phyloP scores from a whole-genome alignment of 2,797 vertebrate genomes.

The Fundulus diaphanus region DNA sequence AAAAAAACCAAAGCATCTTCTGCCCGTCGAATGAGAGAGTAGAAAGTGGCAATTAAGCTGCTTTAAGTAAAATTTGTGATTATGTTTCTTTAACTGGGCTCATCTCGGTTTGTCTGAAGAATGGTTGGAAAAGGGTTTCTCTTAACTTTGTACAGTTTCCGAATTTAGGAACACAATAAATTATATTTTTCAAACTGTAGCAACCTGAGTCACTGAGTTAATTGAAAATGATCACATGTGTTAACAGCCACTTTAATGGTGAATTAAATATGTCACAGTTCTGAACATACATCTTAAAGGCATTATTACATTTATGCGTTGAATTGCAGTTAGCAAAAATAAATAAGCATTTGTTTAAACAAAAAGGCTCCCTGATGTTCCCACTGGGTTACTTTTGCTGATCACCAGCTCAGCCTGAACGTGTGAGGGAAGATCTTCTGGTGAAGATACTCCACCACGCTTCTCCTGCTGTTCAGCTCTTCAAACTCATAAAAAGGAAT shows the following conservation, averaged over 20 bases:
- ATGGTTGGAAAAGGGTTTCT: conserved; percentile 69
- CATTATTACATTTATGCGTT: background rate
- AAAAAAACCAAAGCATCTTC: conserved; percentile 52
- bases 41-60: conserved; percentile 20
- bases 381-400: accelerated
- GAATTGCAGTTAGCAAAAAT: conserved; percentile 26
- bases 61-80: conserved; percentile 29
- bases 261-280: conserved; percentile 18
- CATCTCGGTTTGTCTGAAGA: conserved; percentile 48
- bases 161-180: conserved; percentile 76
- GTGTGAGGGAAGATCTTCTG: conserved; percentile 89
- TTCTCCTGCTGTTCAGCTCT: conserved; percentile 63
- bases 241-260: conserved; percentile 55
- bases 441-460: conserved; percentile 88
- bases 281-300: conserved; percentile 30
- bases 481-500: conserved; percentile 91
- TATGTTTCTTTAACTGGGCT: conserved; percentile 32
- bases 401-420: conserved; percentile 80
- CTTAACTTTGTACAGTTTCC: conserved; percentile 78
- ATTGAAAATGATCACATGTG: conserved; percentile 5
- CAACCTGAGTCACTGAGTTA: conserved; percentile 13
- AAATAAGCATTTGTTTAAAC: conserved; percentile 32
- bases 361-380: too few species aligned
- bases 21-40: conserved; percentile 22
- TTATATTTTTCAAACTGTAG: conserved; percentile 79